Percentiles rank a stretch among this genome's conserved stretches.
Conservation (phyloP, 2,888 invertebrate species). For the Drosophila glabriapex region DNA sequence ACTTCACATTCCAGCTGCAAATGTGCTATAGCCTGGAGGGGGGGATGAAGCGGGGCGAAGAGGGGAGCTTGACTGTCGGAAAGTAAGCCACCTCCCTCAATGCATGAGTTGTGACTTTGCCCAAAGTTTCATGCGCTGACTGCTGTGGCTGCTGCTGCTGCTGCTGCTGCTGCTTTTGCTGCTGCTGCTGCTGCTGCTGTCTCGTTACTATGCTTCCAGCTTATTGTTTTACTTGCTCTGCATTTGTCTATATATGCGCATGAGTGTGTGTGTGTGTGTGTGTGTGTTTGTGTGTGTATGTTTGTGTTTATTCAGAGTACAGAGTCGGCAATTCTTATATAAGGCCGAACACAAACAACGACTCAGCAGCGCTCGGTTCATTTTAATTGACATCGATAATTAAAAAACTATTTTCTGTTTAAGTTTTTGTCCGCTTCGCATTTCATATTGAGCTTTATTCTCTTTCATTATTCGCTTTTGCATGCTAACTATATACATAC, state of each 20-base stretch:
- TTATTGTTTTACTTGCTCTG: constrained; percentile 67
- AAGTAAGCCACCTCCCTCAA: constrained; percentile 12
- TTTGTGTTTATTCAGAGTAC: constrained; percentile 18
- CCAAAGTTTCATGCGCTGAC: constrained; percentile 44
- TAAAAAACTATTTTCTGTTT: constrained; percentile 73
- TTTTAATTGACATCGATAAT: constrained; percentile 82
- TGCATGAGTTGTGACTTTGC: constrained; percentile 55
- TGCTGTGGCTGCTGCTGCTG: constrained; percentile 22
- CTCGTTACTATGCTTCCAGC: constrained; percentile 54
- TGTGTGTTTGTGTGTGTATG: constrained; percentile 8
- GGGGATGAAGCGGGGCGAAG: background rate
- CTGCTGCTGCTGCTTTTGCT: constrained; percentile 18
- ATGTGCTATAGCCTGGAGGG: background rate
- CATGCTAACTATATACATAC: background rate
- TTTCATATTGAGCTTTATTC: constrained; percentile 29
- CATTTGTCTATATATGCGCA: constrained; percentile 7
- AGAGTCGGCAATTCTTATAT: constrained; percentile 56
- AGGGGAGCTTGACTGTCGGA: constrained; percentile 14
- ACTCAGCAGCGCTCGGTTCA: constrained; percentile 66
- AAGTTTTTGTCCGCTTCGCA: constrained; percentile 43
- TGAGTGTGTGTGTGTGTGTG: constrained; percentile 14
- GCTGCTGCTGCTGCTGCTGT: constrained; percentile 28
- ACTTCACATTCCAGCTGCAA: constrained; percentile 47
- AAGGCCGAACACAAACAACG: constrained; percentile 54
- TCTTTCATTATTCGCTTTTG: background rate